Evolutionary conservation across 1,140 invertebrate genomes (phyloP), one percentile per base, ranked within the genome.

Genomic region (Palaemon carinicauda): DNA sequence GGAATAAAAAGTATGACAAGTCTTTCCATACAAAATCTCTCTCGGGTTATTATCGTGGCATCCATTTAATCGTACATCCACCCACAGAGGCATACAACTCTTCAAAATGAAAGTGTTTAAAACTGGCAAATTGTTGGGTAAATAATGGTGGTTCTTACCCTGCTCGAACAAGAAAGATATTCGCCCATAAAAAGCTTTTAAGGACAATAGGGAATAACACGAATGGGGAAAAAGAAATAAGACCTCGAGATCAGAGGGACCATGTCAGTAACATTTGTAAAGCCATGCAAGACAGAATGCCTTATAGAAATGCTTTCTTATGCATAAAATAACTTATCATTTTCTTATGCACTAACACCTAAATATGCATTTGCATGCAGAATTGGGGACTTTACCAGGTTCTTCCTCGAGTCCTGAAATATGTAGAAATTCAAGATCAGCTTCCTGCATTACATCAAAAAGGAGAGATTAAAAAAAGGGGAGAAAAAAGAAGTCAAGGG

Each of bases 371-470:
- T 84, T 73, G 19, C 82, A 84, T 84, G 82, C 82, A 74, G 73
- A 84, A 84, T 56, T n/a, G 77, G 41, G 52, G 77, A 84, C 82
- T 84, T 84, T 84, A 84, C 82, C 82, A 50, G 82, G 82, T 84
- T 84, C 82, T 74, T 84, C 82, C 74, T 84, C 82, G 73, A 84
- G 82, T 54, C 82, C 82, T 84, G 82, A 84, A 84, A 84, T 54
- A 84, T 84, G 75, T 73, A 73, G 74, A 84, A 84, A 84, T 74
- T 65, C 56, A 31, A 84, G 82, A 84, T 84, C 73, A 84, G 82
- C 82, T 84, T 78, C 54, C 24, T 52, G 53, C 73, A 77, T 56
- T 53, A n/a, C 73, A 78, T 41, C 14, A 78, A 33, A 84, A 10
- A 50, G 65, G n/a, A 78, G 31, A 60, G 33, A 80, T 65, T 9